phyloP scores from a whole-genome alignment of 2,113 vertebrate genomes.

The Pogona vitticeps region DNA sequence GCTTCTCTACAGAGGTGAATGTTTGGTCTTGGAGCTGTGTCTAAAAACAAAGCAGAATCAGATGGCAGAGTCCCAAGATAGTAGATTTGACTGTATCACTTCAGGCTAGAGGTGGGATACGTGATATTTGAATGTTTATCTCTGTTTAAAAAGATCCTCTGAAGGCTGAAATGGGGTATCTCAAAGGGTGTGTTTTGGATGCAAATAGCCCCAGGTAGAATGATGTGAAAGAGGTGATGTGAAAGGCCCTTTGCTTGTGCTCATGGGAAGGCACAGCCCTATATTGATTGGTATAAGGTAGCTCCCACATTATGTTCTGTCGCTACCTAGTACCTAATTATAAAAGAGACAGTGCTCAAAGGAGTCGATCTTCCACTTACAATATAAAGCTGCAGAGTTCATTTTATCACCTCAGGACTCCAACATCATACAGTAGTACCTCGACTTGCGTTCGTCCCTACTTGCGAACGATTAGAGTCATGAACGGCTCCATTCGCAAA shows the following conservation, averaged over 20 bases:
- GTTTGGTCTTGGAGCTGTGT: neutral
- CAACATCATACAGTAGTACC: too few species aligned
- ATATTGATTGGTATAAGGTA: neutral
- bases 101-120: neutral
- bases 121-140: neutral
- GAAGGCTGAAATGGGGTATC: neutral
- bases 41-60: neutral
- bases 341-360: neutral
- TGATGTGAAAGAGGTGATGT: neutral
- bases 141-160: neutral
- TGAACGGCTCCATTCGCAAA: too few species aligned
- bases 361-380: neutral
- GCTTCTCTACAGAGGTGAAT: slow-evolving; percentile 13
- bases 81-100: neutral
- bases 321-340: neutral
- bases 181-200: neutral
- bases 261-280: neutral
- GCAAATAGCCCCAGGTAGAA: neutral
- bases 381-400: neutral
- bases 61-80: neutral
- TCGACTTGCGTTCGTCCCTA: too few species aligned
- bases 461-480: too few species aligned
- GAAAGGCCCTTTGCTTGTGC: neutral
- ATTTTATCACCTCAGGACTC: neutral
- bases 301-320: neutral